Conservation (phyloP, 2,888 invertebrate species). For the Mesorhabditis spiculigera region DNA sequence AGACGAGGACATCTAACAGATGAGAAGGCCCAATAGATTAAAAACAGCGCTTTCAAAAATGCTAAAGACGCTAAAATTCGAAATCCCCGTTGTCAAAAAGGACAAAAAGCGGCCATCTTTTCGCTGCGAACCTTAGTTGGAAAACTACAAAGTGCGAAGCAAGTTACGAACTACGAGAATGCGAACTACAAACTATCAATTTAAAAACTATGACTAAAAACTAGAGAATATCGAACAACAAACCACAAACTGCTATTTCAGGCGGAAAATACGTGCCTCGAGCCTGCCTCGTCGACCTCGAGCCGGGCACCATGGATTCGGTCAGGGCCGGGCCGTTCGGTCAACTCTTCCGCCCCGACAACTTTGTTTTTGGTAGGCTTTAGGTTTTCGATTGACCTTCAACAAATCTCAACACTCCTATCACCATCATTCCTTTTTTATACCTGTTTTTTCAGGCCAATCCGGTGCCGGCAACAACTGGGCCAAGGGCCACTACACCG, state of each 20-base stretch:
- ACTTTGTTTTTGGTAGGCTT: slow-evolving; percentile 78
- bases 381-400: not conserved
- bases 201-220: too few species aligned
- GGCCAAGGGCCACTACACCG: slow-evolving; percentile 88
- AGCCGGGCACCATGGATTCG: slow-evolving; percentile 96
- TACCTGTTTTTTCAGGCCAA: slow-evolving; percentile 64
- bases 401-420: not conserved
- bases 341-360: slow-evolving; percentile 78
- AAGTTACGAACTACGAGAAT: too few species aligned
- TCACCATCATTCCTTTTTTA: not conserved
- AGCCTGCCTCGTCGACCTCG: slow-evolving; percentile 86
- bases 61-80: too few species aligned
- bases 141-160: too few species aligned
- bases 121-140: too few species aligned
- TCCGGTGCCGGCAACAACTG: slow-evolving; percentile 82
- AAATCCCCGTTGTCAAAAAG: too few species aligned
- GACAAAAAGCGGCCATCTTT: too few species aligned
- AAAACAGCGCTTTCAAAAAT: too few species aligned
- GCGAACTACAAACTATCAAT: too few species aligned
- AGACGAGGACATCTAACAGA: too few species aligned
- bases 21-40: too few species aligned
- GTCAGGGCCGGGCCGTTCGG: slow-evolving; percentile 90
- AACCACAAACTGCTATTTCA: slow-evolving; percentile 11
- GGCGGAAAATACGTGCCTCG: slow-evolving; percentile 62
- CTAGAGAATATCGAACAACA: too few species aligned